Evolutionary conservation across 2,797 vertebrate genomes (phyloP), one percentile per base, ranked within the genome.

Genomic region (Cyprinodon diabolis): DNA sequence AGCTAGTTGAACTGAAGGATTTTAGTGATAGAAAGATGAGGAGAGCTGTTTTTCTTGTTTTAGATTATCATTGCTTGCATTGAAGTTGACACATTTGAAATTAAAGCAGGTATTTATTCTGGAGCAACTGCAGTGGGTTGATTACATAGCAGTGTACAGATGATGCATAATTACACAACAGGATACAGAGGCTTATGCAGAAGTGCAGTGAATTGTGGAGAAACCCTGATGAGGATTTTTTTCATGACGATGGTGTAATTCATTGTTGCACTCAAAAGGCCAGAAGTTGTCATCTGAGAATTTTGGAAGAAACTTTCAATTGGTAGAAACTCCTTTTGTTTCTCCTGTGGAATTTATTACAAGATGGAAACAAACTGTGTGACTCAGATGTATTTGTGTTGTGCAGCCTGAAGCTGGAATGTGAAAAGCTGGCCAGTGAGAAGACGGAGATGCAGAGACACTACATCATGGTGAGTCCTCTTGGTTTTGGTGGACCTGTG

Each of bases 361-460:
- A 70, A 37, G 66, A 82, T 77, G 71, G 69, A 84, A 83, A 72
- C 57, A 78, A 21, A 68, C 1, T 23, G n/a, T 52, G 60, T 56
- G 30, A 79, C 30, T 66, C 62, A 72, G 4, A 35, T 71, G 76
- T 80, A 65, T 43, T 10, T 15, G 23, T n/a, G 69, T 69, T 68
- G 56, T 78, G 71, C 94, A 98, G 97, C 94, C 96, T 98, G 95
- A 98, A 98, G 84, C 94, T 98, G 95, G 97, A 98, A 93, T 98
- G 97, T 95, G 97, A 98, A 94, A 98, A 98, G 93, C 91, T 98
- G 94, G 97, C 97, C 91, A 97, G 97, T 6, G 97, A 98, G 94
- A 98, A 98, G 94, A 98, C 97, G 15, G 97, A 98, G 95, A 98
- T 98, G 97, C 97, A 98, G 92, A 95, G 97, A 81, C 97, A 98